Evolutionary conservation across 2,113 vertebrate genomes (phyloP), one percentile per base, ranked within the genome.

Genomic region (Scartelaos histophorus): DNA sequence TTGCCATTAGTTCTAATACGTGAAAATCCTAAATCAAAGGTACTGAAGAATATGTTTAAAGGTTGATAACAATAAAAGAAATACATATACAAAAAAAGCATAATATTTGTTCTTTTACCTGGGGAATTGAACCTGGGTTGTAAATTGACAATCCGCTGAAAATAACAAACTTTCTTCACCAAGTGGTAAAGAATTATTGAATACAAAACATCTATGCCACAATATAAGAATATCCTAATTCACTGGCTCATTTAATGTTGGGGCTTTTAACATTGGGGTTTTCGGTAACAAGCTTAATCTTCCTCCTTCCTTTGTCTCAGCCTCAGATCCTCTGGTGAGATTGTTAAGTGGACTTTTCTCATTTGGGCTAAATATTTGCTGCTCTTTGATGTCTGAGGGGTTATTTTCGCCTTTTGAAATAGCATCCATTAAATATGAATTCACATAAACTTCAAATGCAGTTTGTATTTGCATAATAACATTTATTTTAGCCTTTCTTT

Each of bases 321-420:
- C 15, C 29, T 34, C 15, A 29, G 15, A 19, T 62, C 17, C 61
- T 38, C 61, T 19, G 61, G 2, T 19, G 29, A 38, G 61, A 15
- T 43, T 64, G 34, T 61, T 61, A 34, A 61, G 25, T 64, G 34
- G 29, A 38, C 56, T 64, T 64, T 38, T 64, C 34, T 43, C 10
- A 64, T 38, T 64, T 43, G 12, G 19, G 16, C 29, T 17, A n/a
- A 35, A n/a, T 38, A 64, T 64, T 19, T 64, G 17, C 38, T 38
- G 29, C 34, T 64, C 61, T 64, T 64, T 64, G 61, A 64, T 64
- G 61, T n/a, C 17, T 64, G 15, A 38, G 25, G 9, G 19, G 7
- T n/a, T 64, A 17, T 35, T 38, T 64, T 64, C 11, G 24, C 24
- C 15, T 16, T 62, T 64, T 38, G 61, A 64, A 62, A 64, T 64